Evolutionary conservation across 2,113 vertebrate species (phyloP), one percentile per base, ranked within the genome.

Genomic region (Gallinago paraguaiae): DNA sequence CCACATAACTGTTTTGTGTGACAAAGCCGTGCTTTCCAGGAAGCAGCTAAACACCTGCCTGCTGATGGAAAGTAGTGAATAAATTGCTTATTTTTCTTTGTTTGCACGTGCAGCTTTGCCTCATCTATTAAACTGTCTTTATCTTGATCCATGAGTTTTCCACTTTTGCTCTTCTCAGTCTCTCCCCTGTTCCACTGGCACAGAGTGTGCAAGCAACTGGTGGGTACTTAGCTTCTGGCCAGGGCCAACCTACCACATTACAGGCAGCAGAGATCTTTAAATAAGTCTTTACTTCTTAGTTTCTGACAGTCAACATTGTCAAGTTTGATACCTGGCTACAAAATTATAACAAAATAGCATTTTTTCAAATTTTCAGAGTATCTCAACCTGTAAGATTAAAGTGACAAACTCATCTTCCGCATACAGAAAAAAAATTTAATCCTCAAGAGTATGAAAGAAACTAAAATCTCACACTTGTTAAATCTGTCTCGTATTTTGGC

Each of bases 1-100:
- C 17, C 22, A 18, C 2, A 6, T 46, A 33, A 43, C 11, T 3
- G 2, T 25, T 54, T 11, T 1, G 2, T 7, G 28, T 35, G 46
- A 17, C n/a, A 27, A 22, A 54, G 23, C 28, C 19, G 13, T 37
- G 43, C 41, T 88, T 41, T 74, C 33, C 51, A 41, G 20, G 30
- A 56, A 54, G 20, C 6, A 8, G 12, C 12, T 22, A 11, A 76
- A 69, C 20, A 39, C 25, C 51, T 65, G 51, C 57, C 51, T 16
- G 17, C 13, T 2, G 1, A 45, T 9, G 14, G 14, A 25, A 39
- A 64, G 31, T 7, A 51, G 63, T 24, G 22, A 63, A 75, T 8
- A 4, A 76, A 76, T 56, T 64, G 27, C 31, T 45, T 57, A 6
- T 16, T 57, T 64, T 45, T 43, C 19, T 39, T 59, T 63, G 8